Percentiles rank a stretch among this genome's conserved stretches.
These are phyloP conservation scores for Nycteola revayana DNA, from an alignment of 2,888 invertebrate genomes.

Conservation along the genomic window DNA sequence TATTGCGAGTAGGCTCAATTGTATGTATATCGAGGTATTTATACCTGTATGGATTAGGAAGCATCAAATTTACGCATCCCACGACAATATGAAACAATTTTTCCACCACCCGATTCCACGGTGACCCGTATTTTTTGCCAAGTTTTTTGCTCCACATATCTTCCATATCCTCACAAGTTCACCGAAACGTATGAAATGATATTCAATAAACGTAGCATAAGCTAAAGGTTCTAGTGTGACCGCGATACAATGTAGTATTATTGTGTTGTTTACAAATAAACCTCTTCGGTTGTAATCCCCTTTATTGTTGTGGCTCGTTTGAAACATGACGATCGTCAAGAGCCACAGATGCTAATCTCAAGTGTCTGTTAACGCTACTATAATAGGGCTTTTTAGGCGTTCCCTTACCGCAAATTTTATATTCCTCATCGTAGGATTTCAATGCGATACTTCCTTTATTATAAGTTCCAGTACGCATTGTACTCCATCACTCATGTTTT, in stretches of 20 bases:
- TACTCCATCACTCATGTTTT: conserved; percentile 24
- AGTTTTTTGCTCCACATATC: conserved; percentile 46
- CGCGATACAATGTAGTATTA: conserved; percentile 60
- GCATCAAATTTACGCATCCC: not conserved
- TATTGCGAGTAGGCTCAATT: no score
- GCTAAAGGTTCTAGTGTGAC: conserved; percentile 57
- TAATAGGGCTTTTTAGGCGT: conserved; percentile 72
- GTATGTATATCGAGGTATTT: no score
- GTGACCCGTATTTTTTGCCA: conserved; percentile 32
- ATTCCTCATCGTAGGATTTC: conserved; percentile 51
- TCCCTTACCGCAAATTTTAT: conserved; percentile 63
- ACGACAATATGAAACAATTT: conserved; percentile 2
- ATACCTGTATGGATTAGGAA: no score
- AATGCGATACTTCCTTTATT: conserved; percentile 67
- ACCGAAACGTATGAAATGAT: conserved; percentile 70
- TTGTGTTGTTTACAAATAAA: conserved; percentile 81
- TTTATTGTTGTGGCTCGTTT: conserved; percentile 55
- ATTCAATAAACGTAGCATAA: conserved; percentile 71
- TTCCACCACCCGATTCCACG: conserved; percentile 23
- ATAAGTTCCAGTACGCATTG: conserved; percentile 25
- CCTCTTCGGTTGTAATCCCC: conserved; percentile 75
- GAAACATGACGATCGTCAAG: conserved; percentile 69
- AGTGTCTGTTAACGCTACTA: conserved; percentile 78
- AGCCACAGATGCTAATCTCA: conserved; percentile 81
- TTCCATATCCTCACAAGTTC: conserved; percentile 62